Evolutionary conservation across 1,140 invertebrate species (phyloP), one percentile per base, ranked within the genome.

Genomic region (Calliphora vicina): DNA sequence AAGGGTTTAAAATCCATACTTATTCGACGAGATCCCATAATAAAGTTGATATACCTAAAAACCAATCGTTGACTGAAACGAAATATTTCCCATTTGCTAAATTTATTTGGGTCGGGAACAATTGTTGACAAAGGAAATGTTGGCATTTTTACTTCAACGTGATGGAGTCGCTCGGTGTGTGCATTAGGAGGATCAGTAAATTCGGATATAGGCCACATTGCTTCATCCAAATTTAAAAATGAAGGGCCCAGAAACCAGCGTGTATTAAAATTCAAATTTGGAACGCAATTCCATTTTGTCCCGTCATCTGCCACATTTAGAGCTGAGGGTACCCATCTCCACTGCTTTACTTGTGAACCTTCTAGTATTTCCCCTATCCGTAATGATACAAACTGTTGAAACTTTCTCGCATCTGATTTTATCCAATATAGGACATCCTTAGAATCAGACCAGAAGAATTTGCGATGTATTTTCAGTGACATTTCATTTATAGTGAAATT

Each of bases 281-380:
- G 72, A 26, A n/a, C 27, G 5, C 27, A 17, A 29, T 29, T 29
- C 72, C 72, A 74, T 35, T 74, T 74, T n/a, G 72, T 35, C 12
- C 26, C 72, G 1, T 74, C 72, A 26, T 74, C 72, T 6, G 27
- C 72, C 27, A 74, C 72, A 35, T 74, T 74, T 35, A 27, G 26
- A 9, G 72, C 25, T 12, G 71, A 73, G 1, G 43, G 17, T 1
- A 74, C 67, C 67, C 71, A 74, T 17, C 67, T 12, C 71, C 89
- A 90, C n/a, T 85, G 43, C 15, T 81, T 26, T 15, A 74, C 20
- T 4, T 78, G 8, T 1, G 87, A 84, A 6, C 84, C 25, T 23
- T 86, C 84, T 74, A 87, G 85, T 72, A 90, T 88, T 71, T 81
- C 81, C 0, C 82, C 57, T 1, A 89, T 86, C 35, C 86, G 80